Evolutionary conservation across 2,888 invertebrate species (phyloP), one percentile per base, ranked within the genome.

Genomic region (Chromoteleia sp.): DNA sequence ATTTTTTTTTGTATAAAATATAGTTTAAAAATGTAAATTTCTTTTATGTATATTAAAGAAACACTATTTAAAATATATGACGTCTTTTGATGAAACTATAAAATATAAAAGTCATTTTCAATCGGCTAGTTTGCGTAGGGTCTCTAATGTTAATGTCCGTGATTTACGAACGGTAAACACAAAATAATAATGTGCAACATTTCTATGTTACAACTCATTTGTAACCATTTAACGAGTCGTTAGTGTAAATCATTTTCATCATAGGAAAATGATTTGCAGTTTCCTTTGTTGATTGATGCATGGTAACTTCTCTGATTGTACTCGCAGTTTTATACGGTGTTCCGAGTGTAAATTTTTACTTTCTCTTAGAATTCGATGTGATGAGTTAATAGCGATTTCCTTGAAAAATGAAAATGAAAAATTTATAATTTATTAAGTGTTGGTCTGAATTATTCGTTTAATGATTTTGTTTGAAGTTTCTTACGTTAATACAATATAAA

Each of bases 251-350:
- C 58, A 58, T 71, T 48, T 77, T 71, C 56, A 61, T 58, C 30
- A 5, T 15, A 29, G 36, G 6, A 56, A n/a, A n/a, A 45, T 74
- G 65, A 74, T 74, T 48, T 36, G 56, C 65, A 59, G 68, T 61
- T 76, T 76, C 36, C 59, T 76, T 76, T 68, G 61, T 68, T 68
- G 68, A 76, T 43, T 65, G 56, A 56, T 50, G 71, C 52, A 29
- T 12, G n/a, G n/a, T 12, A 43, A 63, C 54, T 43, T 21, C 17
- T 45, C 45, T 61, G 19, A 58, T 58, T 58, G 50, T 58, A 17
- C 48, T 41, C 48, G 54, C 52, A 76, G 14, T 61, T 76, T 75
- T 67, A 17, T 25, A n/a, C 25, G 10, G 8, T n/a, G 29, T 30
- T 33, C 15, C 0, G 59, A 50, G 52, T 43, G 36, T 45, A 54